Base-by-base conservation (phyloP, 1,140 invertebrate species). In the Diorhabda elongata region DNA sequence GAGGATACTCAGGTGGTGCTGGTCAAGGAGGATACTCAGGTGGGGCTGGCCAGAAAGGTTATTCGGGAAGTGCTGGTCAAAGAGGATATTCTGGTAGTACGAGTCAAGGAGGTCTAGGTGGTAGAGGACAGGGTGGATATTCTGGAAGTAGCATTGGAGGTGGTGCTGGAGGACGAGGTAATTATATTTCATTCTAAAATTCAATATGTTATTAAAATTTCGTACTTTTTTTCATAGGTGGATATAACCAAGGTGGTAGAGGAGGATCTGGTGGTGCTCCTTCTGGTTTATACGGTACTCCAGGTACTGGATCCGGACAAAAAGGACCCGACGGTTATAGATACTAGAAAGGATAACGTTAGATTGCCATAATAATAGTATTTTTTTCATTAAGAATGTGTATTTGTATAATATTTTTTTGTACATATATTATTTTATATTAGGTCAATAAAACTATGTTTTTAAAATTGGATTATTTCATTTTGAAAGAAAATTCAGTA, bases 241-340 rank as follows among this genome's bases (percentile, higher is more conserved):
- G 47, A 52, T 52, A 52, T n/a, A 52, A n/a, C n/a, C 4, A 5
- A 41, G 61, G 61, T 42, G 8, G 45, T 52, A 57, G 26, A 65
- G 41, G 41, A 57, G 64, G 64, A 43, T 7, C 52, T 3, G 47
- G 7, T 11, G 66, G 56, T 8, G 58, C 56, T 41, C 70, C n/a
- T 67, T 67, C 69, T 67, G 66, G 44, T 59, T 65, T 42, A 42
- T 62, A 63, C 26, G 71, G 71, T 44, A 67, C 64, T 43, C 26
- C 69, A 7, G 71, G 68, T 56, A 69, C 71, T 5, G 71, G 71
- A n/a, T 66, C 68, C 43, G 26, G 47, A 52, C 47, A 66, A 11
- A 5, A 61, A n/a, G 71, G 61, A 56, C 65, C 67, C 44, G 64
- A 61, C 5, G 71, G 71, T 9, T 72, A 72, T 58, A 69, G 66